A percentile compares a stretch with the other conserved stretches of the same genome.
Conservation (phyloP, 2,113 vertebrate genomes). For the Stegostoma tigrinum region DNA sequence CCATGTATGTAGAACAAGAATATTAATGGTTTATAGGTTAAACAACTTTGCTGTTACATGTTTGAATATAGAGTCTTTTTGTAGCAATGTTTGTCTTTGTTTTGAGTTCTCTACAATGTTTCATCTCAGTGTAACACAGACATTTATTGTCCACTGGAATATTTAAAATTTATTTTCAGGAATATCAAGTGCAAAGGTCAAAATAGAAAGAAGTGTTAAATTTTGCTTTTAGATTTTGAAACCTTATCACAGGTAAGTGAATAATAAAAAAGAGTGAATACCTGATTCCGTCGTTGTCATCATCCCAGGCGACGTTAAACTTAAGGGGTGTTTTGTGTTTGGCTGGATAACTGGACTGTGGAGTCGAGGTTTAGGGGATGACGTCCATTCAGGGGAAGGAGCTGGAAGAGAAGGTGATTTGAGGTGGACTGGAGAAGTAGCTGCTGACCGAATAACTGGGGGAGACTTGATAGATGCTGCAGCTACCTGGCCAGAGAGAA, state of each 20-base stretch:
- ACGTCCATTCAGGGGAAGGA: slow-evolving; percentile 94
- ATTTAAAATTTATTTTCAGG: no score
- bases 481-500: slow-evolving; percentile 77
- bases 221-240: not conserved
- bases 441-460: slow-evolving; percentile 93
- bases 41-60: no score
- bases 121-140: no score
- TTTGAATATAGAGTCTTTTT: no score
- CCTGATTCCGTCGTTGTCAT: slow-evolving; percentile 85
- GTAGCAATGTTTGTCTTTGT: no score
- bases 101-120: no score
- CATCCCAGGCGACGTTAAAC: slow-evolving; percentile 93
- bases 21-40: no score
- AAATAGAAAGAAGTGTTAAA: no score
- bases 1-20: no score
- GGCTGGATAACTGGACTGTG: slow-evolving; percentile 94
- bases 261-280: slow-evolving; percentile 46
- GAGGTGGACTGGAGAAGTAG: slow-evolving; percentile 97
- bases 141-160: no score
- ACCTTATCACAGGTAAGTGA: not conserved
- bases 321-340: slow-evolving; percentile 78
- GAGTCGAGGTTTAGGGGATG: slow-evolving; percentile 93
- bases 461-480: slow-evolving; percentile 94
- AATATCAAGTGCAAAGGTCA: no score
- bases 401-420: slow-evolving; percentile 95